A percentile compares a stretch with the other conserved stretches of the same genome.
phyloP scores from a whole-genome alignment of 2,888 invertebrate genomes.

The Megamerina dolium region DNA sequence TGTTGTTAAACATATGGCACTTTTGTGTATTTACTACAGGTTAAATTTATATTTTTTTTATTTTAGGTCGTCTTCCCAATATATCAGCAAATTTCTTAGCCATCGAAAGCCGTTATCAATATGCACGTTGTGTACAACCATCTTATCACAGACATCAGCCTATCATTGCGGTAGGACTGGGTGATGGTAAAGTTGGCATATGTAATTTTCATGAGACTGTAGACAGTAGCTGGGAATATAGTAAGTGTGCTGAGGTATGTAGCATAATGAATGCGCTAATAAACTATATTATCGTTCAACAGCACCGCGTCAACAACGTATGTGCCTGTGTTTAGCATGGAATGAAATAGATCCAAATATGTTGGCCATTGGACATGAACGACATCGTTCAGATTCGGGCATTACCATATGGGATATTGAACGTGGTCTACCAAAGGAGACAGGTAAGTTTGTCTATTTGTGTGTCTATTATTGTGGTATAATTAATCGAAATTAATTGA shows the following conservation, averaged over 20 bases:
- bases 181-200: slow-evolving; percentile 80
- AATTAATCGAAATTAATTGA: too few species aligned
- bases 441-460: slow-evolving; percentile 23
- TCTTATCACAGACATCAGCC: slow-evolving; percentile 76
- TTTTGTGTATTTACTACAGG: neutral
- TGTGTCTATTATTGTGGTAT: slow-evolving; percentile 1
- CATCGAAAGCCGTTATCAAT: slow-evolving; percentile 56
- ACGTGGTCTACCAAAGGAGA: slow-evolving; percentile 44
- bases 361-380: slow-evolving; percentile 82
- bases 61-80: slow-evolving; percentile 33
- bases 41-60: neutral
- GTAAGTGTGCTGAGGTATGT: slow-evolving; percentile 31
- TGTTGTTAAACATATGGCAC: neutral
- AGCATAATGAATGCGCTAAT: neutral
- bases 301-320: slow-evolving; percentile 79
- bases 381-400: slow-evolving; percentile 81
- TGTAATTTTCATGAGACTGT: slow-evolving; percentile 69
- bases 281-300: slow-evolving; percentile 24
- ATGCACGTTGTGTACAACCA: slow-evolving; percentile 82
- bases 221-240: slow-evolving; percentile 44
- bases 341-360: slow-evolving; percentile 75
- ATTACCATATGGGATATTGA: slow-evolving; percentile 81
- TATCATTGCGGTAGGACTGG: slow-evolving; percentile 79
- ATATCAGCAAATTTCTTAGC: slow-evolving; percentile 40
- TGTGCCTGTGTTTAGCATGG: slow-evolving; percentile 85